Evolutionary conservation across 2,113 vertebrate species (phyloP).

Genomic region (Odocoileus hemionus): DNA sequence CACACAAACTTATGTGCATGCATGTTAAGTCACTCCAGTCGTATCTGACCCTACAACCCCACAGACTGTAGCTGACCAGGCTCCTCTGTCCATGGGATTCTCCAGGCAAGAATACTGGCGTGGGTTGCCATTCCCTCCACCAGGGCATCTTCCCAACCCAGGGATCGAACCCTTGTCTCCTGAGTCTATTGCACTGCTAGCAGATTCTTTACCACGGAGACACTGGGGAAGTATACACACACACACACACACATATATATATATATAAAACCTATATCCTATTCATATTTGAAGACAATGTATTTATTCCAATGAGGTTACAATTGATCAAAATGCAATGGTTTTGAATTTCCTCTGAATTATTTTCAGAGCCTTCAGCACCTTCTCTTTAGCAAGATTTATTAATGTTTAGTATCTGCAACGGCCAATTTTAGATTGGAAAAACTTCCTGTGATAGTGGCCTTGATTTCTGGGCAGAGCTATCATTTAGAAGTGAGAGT

Average conservation of each 20-base stretch:
- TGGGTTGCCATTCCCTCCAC: background rate
- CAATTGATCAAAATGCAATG: background rate
- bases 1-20: background rate
- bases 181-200: background rate
- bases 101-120: background rate
- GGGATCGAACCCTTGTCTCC: background rate
- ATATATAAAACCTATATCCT: no score
- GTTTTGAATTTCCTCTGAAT: background rate
- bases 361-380: background rate
- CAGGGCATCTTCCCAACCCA: background rate
- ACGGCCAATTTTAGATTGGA: background rate
- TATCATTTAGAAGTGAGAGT: background rate
- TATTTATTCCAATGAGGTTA: background rate
- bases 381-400: background rate
- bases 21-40: background rate
- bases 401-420: background rate
- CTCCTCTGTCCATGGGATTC: background rate
- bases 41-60: background rate
- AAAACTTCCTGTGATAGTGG: conserved; percentile 3
- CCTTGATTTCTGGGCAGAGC: conserved; percentile 32
- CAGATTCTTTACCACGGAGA: background rate
- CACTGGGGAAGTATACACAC: background rate
- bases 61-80: background rate
- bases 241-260: background rate
- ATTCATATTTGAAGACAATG: background rate